Evolutionary conservation across 2,888 invertebrate genomes (phyloP), one percentile per base, ranked within the genome.

Genomic region (Acleris emargana): DNA sequence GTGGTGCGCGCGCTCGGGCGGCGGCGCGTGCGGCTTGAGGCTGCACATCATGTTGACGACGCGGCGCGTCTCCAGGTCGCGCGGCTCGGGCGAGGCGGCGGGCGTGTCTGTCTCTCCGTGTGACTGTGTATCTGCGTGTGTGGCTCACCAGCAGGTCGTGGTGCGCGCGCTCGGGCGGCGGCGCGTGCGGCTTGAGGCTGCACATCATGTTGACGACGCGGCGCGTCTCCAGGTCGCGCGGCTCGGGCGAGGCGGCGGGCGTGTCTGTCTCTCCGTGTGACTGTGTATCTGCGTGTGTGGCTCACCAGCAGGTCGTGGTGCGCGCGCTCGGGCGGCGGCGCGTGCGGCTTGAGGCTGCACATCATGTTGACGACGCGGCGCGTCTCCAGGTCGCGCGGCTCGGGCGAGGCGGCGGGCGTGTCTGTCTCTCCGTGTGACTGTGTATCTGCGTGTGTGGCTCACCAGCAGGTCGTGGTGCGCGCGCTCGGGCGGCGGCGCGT

Each of bases 1-100:
- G 28, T 72, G 74, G 59, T 71, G 72, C 50, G 71, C 52, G 64
- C 68, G 68, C 69, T 67, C 43, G 54, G 67, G 72, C 64, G 84
- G 82, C 95, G 95, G 54, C 54, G 54, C 53, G 86, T 95, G 95
- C 77, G 96, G 95, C 91, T 97, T 96, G 77, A 99, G 96, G 89
- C 96, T 97, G 94, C 98, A 99, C 96, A 98, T 97, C 96, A 98
- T 97, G 93, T 96, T 97, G 79, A 98, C 96, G 83, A 98, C 97
- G 89, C 97, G 95, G 69, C 99, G 94, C 72, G 95, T 95, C 94
- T 99, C 99, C 68, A 96, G 94, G 87, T 98, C 98, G 73, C 96
- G 94, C 50, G 97, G 96, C 87, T 97, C 97, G 22, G 97, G 97
- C 59, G 97, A 96, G 97, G 94, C 71, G 94, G 95, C 93, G 93